phyloP scores from a whole-genome alignment of 2,797 vertebrate genomes.

The Enteromius viviparus region DNA sequence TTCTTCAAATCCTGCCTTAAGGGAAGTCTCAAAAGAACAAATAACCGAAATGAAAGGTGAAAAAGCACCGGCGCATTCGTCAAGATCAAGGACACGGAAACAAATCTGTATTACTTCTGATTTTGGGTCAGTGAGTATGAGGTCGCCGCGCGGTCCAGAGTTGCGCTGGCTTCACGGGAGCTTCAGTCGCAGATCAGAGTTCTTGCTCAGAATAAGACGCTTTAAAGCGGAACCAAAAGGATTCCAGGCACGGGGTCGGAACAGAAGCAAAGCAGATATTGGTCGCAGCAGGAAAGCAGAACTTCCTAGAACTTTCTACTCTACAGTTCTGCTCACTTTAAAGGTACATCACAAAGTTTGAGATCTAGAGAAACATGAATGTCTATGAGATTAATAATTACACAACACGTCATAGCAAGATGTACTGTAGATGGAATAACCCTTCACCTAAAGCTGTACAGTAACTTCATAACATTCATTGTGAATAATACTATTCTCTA shows the following conservation, averaged over 20 bases:
- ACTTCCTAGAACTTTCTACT: conserved; percentile 16
- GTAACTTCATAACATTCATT: no score
- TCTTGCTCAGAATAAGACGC: background rate
- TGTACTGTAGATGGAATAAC: background rate
- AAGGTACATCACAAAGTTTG: background rate
- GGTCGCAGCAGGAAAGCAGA: conserved; percentile 21
- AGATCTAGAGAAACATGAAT: background rate
- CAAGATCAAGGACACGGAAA: conserved; percentile 32
- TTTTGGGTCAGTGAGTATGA: conserved; percentile 22
- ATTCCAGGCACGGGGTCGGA: conserved; percentile 17
- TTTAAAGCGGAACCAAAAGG: conserved; percentile 29
- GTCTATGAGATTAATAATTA: background rate
- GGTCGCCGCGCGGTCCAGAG: background rate
- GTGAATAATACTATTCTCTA: no score
- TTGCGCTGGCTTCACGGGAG: background rate
- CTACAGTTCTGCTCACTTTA: background rate
- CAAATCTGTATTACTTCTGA: conserved; percentile 36
- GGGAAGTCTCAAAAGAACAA: background rate
- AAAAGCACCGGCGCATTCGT: background rate
- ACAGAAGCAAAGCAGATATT: conserved; percentile 22
- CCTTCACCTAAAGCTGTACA: background rate
- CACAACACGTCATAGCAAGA: background rate
- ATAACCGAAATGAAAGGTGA: background rate
- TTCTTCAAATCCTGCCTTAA: background rate
- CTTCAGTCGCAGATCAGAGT: conserved; percentile 6